A percentile compares a stretch with the other conserved stretches of the same genome.
phyloP scores from a whole-genome alignment of 2,888 invertebrate species.

The Pyralis farinalis region DNA sequence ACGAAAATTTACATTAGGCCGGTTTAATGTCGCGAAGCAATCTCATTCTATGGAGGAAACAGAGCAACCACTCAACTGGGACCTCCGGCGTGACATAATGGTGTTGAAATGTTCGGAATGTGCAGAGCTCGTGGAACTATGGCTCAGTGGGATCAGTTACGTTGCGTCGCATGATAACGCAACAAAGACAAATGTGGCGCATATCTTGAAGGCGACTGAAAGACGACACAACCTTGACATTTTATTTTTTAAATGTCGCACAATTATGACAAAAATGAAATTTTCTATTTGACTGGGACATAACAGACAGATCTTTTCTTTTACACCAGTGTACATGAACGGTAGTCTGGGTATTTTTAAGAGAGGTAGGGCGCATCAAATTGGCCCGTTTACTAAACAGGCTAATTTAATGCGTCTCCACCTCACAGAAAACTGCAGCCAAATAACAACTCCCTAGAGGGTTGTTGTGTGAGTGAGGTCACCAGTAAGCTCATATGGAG shows the following conservation, averaged over 20 bases:
- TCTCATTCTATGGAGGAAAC: conserved; percentile 72
- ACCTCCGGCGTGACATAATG: conserved; percentile 32
- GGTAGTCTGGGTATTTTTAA: no score
- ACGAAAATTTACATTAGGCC: conserved; percentile 74
- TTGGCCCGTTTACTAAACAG: no score
- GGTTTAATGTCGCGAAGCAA: conserved; percentile 76
- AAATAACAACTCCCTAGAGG: no score
- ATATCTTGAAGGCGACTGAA: conserved; percentile 49
- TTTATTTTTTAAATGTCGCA: conserved; percentile 40
- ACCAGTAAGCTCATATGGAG: no score
- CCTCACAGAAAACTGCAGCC: no score
- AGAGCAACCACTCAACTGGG: conserved; percentile 48
- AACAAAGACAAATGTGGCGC: conserved; percentile 66
- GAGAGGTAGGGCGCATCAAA: no score
- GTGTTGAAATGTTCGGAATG: conserved; percentile 7
- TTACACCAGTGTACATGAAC: no score
- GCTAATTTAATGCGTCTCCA: no score
- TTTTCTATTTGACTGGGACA: background rate
- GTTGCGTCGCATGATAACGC: conserved; percentile 63
- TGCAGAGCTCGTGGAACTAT: conserved; percentile 36
- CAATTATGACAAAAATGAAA: conserved; percentile 20
- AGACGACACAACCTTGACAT: conserved; percentile 61
- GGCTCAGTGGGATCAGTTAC: conserved; percentile 55
- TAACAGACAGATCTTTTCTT: no score
- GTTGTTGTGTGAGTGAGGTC: no score